Evolutionary conservation across 2,888 invertebrate genomes (phyloP).

Genomic region (Amblyjoppa fuscipennis): DNA sequence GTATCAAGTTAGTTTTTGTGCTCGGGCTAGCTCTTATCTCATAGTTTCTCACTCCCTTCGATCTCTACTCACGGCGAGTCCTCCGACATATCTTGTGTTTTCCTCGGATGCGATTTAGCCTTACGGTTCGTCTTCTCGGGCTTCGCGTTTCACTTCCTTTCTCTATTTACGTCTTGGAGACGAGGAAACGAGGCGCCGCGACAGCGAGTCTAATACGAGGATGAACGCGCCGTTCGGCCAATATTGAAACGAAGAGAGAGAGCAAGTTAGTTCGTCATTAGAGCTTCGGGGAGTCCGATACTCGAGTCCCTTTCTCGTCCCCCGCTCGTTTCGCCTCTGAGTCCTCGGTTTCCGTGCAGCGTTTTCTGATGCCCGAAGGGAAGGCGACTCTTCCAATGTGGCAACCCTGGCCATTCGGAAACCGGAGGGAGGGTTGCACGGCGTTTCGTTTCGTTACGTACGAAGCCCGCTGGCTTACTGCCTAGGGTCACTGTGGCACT

Average conservation of each 20-base stretch:
- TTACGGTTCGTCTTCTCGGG: constrained; percentile 30
- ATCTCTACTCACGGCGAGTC: neutral
- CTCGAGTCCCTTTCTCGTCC: constrained; percentile 42
- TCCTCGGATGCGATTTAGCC: constrained; percentile 32
- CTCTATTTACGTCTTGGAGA: neutral
- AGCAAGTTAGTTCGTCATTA: constrained; percentile 66
- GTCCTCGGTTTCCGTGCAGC: constrained; percentile 1
- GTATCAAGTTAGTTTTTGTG: constrained; percentile 28
- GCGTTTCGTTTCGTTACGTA: constrained; percentile 56
- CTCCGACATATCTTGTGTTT: constrained; percentile 46
- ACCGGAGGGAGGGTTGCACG: constrained; percentile 44
- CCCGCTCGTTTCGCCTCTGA: neutral
- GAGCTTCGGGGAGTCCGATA: constrained; percentile 40
- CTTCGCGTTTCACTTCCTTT: neutral
- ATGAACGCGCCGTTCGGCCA: constrained; percentile 28
- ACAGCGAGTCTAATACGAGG: constrained; percentile 32
- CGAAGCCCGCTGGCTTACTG: constrained; percentile 44
- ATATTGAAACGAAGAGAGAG: constrained; percentile 58
- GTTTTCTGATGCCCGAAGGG: neutral
- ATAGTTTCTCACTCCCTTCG: constrained; percentile 24
- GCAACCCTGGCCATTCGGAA: constrained; percentile 52
- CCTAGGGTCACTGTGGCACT: constrained; percentile 38
- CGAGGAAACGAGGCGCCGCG: constrained; percentile 31
- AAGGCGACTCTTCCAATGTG: constrained; percentile 45
- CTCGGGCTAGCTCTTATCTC: constrained; percentile 28